Evolutionary conservation across 2,113 vertebrate genomes (phyloP).

Genomic region (Rhegmatorhina hoffmannsi): DNA sequence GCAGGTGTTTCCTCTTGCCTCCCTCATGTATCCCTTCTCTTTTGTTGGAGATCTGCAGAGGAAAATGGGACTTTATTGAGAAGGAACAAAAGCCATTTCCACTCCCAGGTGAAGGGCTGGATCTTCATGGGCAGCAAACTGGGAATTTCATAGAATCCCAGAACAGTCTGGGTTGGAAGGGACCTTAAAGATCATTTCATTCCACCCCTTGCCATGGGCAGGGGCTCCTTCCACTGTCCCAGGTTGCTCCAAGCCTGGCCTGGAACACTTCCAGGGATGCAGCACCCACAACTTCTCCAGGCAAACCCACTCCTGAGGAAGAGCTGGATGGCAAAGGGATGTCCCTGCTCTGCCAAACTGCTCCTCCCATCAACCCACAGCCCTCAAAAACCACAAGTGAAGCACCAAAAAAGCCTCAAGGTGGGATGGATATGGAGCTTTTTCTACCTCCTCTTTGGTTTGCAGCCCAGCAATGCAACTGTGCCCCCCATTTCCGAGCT

Average conservation of each 20-base stretch:
- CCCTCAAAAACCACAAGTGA: not conserved
- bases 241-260: not conserved
- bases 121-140: not conserved
- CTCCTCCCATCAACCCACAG: not conserved
- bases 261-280: not conserved
- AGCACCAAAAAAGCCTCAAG: not conserved
- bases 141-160: not conserved
- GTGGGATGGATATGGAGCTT: not conserved
- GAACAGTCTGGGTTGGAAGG: not conserved
- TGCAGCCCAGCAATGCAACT: not conserved
- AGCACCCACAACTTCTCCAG: accelerated
- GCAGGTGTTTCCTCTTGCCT: not conserved
- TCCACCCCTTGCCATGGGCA: not conserved
- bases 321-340: not conserved
- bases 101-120: not conserved
- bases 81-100: not conserved
- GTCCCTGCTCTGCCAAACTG: not conserved
- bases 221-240: not conserved
- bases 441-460: not conserved
- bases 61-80: not conserved
- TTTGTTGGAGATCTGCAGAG: not conserved
- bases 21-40: not conserved
- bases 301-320: not conserved
- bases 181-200: not conserved
- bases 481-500: not conserved